These are phyloP conservation scores for Cynopterus brachyotis DNA, from an alignment of 2,113 vertebrate genomes.

Conservation along the genomic window DNA sequence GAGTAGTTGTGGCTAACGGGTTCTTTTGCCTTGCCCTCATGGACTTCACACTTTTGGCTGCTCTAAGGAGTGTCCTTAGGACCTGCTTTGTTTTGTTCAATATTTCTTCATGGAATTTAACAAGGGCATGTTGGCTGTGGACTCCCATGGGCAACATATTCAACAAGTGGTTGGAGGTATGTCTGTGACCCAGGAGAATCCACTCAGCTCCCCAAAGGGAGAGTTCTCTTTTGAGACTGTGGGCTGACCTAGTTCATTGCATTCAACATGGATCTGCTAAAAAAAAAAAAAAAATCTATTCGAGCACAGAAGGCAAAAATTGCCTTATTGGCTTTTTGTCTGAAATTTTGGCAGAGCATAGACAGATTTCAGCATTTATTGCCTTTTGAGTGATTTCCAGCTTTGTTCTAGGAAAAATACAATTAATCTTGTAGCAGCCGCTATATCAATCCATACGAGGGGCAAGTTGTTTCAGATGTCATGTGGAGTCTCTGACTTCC, in stretches of 20 bases:
- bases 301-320: conserved; percentile 71
- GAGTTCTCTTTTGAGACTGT: background rate
- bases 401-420: conserved; percentile 79
- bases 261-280: conserved; percentile 38
- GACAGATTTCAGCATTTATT: conserved; percentile 79
- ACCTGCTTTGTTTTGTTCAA: background rate
- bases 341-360: conserved; percentile 73
- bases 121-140: background rate
- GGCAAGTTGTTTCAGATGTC: conserved; percentile 27
- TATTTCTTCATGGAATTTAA: background rate
- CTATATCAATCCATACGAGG: conserved; percentile 18
- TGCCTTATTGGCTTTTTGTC: conserved; percentile 77
- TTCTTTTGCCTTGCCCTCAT: background rate
- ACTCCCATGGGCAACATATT: background rate
- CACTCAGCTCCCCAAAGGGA: background rate
- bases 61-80: background rate
- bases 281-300: conserved; percentile 43
- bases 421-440: conserved; percentile 72
- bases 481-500: background rate
- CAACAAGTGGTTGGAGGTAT: background rate
- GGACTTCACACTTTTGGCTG: conserved; percentile 6
- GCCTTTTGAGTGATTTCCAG: conserved; percentile 78
- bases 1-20: background rate
- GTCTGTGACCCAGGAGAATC: background rate
- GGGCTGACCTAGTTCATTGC: background rate